phyloP scores from a whole-genome alignment of 1,140 invertebrate species.

The Mycetomoellerius zeteki region DNA sequence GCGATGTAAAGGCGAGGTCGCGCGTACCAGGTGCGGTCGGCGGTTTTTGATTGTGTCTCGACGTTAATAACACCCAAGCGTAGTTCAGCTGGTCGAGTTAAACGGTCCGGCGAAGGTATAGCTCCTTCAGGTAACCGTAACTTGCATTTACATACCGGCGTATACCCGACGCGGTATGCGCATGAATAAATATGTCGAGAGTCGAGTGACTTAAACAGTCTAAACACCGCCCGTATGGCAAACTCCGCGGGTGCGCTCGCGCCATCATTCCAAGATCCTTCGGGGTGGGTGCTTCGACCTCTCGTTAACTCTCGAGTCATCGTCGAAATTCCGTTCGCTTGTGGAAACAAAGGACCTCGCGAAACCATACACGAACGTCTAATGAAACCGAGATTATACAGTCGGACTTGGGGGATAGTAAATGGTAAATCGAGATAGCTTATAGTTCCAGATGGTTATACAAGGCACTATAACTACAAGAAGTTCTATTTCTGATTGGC shows the following conservation, averaged over 20 bases:
- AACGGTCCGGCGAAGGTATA: constrained; percentile 1
- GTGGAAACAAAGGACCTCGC: constrained; percentile 43
- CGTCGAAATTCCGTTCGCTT: constrained; percentile 34
- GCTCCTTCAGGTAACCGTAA: constrained; percentile 71
- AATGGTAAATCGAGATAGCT: constrained; percentile 35
- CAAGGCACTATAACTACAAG: neutral
- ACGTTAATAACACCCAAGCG: constrained; percentile 71
- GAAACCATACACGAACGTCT: constrained; percentile 22
- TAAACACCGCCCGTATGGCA: constrained; percentile 70
- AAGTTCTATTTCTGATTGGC: constrained; percentile 11
- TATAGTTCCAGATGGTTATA: constrained; percentile 34
- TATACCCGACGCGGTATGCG: constrained; percentile 67
- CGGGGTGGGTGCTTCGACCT: constrained; percentile 23
- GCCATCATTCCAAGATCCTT: constrained; percentile 32
- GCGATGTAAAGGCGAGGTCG: constrained; percentile 11
- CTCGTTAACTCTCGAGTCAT: constrained; percentile 54
- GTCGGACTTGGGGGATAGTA: constrained; percentile 18
- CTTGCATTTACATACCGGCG: constrained; percentile 79
- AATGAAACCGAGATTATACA: constrained; percentile 50
- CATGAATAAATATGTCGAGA: constrained; percentile 79
- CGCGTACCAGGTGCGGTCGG: neutral
- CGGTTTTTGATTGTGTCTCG: constrained; percentile 56
- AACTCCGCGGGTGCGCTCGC: constrained; percentile 48
- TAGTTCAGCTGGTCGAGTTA: constrained; percentile 65
- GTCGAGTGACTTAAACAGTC: constrained; percentile 76